These are phyloP conservation scores for Drosophila burlai DNA, from an alignment of 1,140 invertebrate species.

Conservation along the genomic window DNA sequence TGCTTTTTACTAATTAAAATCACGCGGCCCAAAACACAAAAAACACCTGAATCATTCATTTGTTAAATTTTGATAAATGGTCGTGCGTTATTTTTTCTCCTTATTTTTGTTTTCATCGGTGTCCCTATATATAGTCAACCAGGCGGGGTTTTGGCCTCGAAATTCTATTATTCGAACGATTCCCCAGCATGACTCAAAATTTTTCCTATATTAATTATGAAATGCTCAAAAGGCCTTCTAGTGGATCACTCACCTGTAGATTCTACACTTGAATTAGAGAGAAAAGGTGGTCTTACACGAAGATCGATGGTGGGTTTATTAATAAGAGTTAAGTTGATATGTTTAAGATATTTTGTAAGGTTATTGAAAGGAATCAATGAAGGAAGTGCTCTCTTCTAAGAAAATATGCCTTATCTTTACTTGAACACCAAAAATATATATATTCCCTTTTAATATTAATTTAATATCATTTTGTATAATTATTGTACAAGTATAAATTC, in stretches of 20 bases:
- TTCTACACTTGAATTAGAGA: conserved; percentile 12
- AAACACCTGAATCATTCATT: conserved; percentile 75
- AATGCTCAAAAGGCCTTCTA: conserved; percentile 22
- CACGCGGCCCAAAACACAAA: conserved; percentile 39
- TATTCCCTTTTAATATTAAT: too few species aligned
- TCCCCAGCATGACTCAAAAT: conserved; percentile 45
- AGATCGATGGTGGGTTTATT: conserved; percentile 1
- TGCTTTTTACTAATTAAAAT: conserved; percentile 77
- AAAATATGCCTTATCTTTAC: not conserved
- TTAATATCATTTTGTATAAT: not conserved
- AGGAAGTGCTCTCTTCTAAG: not conserved
- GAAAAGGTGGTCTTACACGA: not conserved
- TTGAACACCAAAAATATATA: not conserved
- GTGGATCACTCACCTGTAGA: conserved; percentile 41
- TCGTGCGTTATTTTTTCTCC: conserved; percentile 30
- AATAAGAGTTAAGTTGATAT: not conserved
- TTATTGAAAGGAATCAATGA: too few species aligned
- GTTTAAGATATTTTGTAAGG: too few species aligned
- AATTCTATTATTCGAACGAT: conserved; percentile 48
- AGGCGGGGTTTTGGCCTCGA: conserved; percentile 53
- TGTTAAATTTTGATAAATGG: conserved; percentile 81
- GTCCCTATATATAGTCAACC: conserved; percentile 49
- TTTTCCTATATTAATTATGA: conserved; percentile 39
- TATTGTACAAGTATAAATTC: not conserved
- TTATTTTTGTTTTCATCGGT: conserved; percentile 8